phyloP scores from a whole-genome alignment of 2,113 vertebrate species.

The Neogale vison region DNA sequence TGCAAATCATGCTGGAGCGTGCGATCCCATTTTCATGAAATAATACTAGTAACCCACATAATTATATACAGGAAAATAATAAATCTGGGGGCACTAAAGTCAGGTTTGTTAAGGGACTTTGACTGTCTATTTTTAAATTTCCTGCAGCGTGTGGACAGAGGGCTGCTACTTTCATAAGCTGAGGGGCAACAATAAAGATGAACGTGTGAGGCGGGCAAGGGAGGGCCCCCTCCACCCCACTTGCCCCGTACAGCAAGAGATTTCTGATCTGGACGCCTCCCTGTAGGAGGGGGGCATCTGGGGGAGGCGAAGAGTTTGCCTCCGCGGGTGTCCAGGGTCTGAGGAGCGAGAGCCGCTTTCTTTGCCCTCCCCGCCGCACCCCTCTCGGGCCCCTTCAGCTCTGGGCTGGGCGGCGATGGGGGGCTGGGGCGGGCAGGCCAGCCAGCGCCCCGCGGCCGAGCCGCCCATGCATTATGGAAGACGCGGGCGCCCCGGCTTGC shows the following conservation, averaged over 20 bases:
- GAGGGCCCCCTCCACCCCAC: not conserved
- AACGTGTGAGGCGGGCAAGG: rapidly evolving
- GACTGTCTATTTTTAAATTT: not conserved
- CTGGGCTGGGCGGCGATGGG: not conserved
- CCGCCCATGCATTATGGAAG: conserved; percentile 75
- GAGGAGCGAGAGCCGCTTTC: conserved; percentile 5
- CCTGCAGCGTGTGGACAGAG: not conserved
- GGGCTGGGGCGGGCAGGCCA: not conserved
- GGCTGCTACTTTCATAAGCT: not conserved
- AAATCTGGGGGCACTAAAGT: not conserved
- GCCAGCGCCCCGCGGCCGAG: conserved; percentile 49
- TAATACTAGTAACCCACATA: not conserved
- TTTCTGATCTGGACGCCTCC: not conserved
- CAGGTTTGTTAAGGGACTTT: not conserved
- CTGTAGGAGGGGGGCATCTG: not conserved
- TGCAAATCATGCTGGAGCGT: not conserved
- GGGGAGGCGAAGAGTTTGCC: not conserved
- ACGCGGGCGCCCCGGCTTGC: conserved; percentile 62
- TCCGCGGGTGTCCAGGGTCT: not conserved
- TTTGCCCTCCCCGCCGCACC: not conserved
- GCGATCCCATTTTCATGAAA: not conserved
- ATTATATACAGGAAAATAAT: not conserved
- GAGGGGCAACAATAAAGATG: not conserved
- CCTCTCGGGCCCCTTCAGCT: not conserved
- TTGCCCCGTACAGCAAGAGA: not conserved